Base-by-base conservation (phyloP, 2,888 invertebrate species). In the Pseudococcus viburni region DNA sequence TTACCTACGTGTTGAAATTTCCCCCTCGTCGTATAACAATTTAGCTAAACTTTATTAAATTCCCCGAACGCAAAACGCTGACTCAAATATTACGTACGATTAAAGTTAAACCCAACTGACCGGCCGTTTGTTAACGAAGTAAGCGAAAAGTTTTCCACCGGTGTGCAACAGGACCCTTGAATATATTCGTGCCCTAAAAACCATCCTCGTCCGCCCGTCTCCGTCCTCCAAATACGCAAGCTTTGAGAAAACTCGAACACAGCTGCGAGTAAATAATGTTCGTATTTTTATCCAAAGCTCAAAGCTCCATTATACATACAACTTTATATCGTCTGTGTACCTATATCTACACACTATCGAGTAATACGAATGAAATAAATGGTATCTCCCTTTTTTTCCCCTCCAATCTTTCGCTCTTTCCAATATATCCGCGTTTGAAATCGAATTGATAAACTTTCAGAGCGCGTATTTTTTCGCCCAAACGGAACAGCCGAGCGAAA, bases 31-130 rank as follows among this genome's bases (percentile, higher is more conserved):
- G 42, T 39, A 42, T 42, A 42, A 33, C 80, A 80, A 80, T 80
- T 80, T 80, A 80, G n/a, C 80, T 42, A 42, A 80, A 80, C 26
- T 80, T 80, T 80, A 80, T 80, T 80, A 80, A 80, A 80, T 42
- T 80, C 80, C 80, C 80, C 42, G 46, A n/a, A 19, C 46, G 42
- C 42, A 42, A 42, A 80, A 80, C 42, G 80, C 80, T 80, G 80
- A 42, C 80, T 80, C 80, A 80, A 80, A 80, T 80, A 42, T 80
- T 80, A 80, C 80, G 80, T 80, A 80, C 80, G 80, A 80, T 80
- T 80, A 80, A 80, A 80, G 80, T 80, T 80, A 80, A 80, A 42
- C 80, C 80, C 22, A 73, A 73, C 68, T 73, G 68, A n/a, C 22
- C 68, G 68, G 12, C 33, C 42, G 80, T 39, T 80, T 42, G 39